These are phyloP conservation scores for Gasterosteus aculeatus DNA, from an alignment of 2,113 vertebrate species.

Conservation along the genomic window DNA sequence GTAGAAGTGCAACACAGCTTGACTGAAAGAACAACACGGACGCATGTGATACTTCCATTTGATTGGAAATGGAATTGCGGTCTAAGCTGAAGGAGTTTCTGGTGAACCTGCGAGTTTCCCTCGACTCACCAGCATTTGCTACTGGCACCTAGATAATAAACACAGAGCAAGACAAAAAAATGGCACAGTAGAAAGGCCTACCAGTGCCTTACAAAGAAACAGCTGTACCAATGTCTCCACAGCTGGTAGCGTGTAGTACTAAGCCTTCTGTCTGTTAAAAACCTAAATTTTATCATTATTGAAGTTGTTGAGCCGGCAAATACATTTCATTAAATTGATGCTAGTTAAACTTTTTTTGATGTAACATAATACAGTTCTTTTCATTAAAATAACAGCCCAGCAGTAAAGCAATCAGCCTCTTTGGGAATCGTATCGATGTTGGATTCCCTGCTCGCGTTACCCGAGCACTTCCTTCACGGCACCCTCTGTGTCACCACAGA, in stretches of 20 bases:
- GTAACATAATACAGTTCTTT: not conserved
- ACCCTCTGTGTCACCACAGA: slow-evolving; percentile 31
- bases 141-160: not conserved
- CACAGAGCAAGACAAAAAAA: no score
- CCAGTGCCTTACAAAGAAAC: no score
- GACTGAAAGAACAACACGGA: not conserved
- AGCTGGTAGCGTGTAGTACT: no score
- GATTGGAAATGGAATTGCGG: not conserved
- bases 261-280: no score
- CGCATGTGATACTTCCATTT: not conserved
- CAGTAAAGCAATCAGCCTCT: not conserved
- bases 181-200: no score
- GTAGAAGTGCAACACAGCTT: not conserved
- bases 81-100: not conserved
- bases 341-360: not conserved
- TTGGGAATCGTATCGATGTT: slow-evolving; percentile 3
- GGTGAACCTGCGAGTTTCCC: not conserved
- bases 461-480: slow-evolving; percentile 11
- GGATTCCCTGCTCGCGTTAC: slow-evolving; percentile 17
- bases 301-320: no score
- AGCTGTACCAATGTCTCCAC: no score
- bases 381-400: slow-evolving; percentile 16
- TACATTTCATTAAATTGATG: not conserved
- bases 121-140: not conserved
- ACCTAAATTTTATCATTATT: no score